These are phyloP conservation scores for Sturnira hondurensis DNA, from an alignment of 2,113 vertebrate genomes.

Conservation along the genomic window DNA sequence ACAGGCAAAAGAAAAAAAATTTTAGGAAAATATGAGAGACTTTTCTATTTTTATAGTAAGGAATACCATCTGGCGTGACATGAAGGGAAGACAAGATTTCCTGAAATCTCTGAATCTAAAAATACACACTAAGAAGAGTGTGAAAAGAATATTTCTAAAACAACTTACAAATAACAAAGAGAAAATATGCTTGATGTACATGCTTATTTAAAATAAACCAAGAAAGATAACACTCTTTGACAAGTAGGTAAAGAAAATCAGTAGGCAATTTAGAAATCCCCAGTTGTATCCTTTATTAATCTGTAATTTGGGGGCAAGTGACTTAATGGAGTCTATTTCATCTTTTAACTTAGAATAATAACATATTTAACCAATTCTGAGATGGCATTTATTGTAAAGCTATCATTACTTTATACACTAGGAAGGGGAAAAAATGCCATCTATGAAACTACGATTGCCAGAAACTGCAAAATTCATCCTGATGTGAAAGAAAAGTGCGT, in stretches of 20 bases:
- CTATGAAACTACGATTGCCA: neutral
- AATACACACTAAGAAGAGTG: neutral
- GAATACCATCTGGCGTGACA: neutral
- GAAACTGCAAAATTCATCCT: neutral
- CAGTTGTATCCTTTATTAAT: neutral
- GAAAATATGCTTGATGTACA: neutral
- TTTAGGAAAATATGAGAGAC: neutral
- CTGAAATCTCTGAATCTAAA: neutral
- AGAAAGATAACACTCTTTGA: neutral
- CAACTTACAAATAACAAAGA: neutral
- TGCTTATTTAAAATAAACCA: neutral
- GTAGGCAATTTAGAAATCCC: neutral
- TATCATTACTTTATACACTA: neutral
- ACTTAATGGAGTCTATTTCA: neutral
- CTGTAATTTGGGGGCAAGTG: neutral
- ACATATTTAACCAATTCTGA: neutral
- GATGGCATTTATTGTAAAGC: neutral
- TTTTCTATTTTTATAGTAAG: neutral
- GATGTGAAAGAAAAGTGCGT: neutral
- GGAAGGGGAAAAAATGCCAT: neutral
- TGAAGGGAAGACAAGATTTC: neutral
- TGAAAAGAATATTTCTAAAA: conserved; percentile 28
- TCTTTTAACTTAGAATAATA: neutral
- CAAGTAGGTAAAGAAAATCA: neutral
- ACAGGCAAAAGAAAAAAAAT: neutral